These are phyloP conservation scores for Pandion haliaetus DNA, from an alignment of 2,113 vertebrate genomes.

Conservation along the genomic window DNA sequence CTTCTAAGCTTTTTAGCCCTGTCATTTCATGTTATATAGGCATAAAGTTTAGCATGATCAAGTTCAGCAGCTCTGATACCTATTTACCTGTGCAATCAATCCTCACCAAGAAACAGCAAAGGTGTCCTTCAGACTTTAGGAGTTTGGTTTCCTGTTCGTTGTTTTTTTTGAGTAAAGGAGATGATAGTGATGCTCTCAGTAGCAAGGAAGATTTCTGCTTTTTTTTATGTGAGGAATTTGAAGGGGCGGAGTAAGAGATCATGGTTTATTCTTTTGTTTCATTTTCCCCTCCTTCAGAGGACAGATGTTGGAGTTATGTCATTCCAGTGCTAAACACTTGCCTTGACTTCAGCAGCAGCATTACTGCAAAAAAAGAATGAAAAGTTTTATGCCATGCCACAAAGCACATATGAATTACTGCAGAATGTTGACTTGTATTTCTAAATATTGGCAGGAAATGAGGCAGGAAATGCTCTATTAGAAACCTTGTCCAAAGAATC, in stretches of 20 bases:
- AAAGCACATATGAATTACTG: not conserved
- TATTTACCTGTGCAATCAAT: not conserved
- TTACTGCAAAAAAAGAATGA: not conserved
- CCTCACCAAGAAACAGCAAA: not conserved
- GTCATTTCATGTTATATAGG: not conserved
- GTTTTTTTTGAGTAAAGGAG: not conserved
- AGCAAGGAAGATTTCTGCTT: not conserved
- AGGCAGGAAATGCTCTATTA: constrained; percentile 11
- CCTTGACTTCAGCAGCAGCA: not conserved
- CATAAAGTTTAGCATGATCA: not conserved
- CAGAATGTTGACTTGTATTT: not conserved
- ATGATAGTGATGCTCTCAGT: not conserved
- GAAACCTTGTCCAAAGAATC: not conserved
- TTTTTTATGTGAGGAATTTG: not conserved
- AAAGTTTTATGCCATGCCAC: not conserved
- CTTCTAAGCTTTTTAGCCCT: not conserved
- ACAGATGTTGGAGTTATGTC: not conserved
- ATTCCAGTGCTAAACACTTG: not conserved
- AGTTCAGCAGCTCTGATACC: not conserved
- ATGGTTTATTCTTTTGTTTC: not conserved
- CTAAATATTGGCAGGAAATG: not conserved
- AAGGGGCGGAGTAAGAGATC: not conserved
- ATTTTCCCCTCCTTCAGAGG: not conserved
- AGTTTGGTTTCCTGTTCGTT: not conserved
- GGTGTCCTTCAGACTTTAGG: not conserved